Conservation (phyloP, 2,113 vertebrate species). For the Indri indri region DNA sequence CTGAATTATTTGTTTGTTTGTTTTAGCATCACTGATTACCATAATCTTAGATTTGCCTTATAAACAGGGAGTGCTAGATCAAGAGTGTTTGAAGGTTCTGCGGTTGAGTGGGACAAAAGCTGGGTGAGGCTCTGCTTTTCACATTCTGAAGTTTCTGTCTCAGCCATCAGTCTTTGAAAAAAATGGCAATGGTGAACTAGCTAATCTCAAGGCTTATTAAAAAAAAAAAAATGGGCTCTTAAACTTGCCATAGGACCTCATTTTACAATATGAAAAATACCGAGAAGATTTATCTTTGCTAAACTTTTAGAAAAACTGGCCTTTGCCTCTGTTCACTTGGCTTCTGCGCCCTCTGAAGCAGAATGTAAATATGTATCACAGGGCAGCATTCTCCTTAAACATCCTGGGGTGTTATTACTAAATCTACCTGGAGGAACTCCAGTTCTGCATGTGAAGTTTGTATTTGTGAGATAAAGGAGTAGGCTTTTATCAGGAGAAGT, state of each 20-base stretch:
- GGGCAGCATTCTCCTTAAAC: background rate
- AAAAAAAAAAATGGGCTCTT: background rate
- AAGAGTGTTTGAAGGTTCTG: background rate
- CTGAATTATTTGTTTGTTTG: background rate
- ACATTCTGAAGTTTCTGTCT: background rate
- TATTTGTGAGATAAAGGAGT: background rate
- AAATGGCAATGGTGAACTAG: background rate
- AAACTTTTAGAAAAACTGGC: background rate
- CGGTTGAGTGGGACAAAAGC: background rate
- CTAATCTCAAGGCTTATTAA: background rate
- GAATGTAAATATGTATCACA: background rate
- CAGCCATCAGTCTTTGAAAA: background rate
- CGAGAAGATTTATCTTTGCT: background rate
- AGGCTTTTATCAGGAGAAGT: background rate
- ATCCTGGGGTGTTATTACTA: background rate
- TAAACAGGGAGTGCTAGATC: background rate
- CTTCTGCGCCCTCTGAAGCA: background rate
- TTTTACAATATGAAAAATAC: background rate
- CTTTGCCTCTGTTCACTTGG: background rate
- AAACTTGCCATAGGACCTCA: background rate
- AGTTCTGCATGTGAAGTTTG: background rate
- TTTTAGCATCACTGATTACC: background rate
- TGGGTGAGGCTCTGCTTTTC: background rate
- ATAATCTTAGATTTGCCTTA: background rate
- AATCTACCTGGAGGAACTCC: background rate